Percentiles rank a stretch among this genome's conserved stretches.
Evolutionary conservation across 37 sponge, comb jelly and placozoan species (phyloP).

Genomic region (Lycopodina hypogea): DNA sequence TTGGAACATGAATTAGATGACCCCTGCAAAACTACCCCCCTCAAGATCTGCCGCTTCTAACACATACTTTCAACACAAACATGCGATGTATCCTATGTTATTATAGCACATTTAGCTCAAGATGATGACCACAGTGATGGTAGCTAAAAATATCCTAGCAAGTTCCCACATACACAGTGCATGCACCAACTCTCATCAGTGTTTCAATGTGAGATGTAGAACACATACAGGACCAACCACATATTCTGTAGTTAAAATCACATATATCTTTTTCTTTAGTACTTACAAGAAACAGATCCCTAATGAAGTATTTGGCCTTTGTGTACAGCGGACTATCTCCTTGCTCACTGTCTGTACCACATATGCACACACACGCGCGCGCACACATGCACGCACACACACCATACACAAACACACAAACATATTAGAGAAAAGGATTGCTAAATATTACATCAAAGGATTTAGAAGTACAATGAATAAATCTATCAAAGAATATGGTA

Average conservation of each 20-base stretch:
- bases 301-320: slow-evolving; percentile 75
- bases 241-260: neutral
- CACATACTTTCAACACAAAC: too few relatives aligned
- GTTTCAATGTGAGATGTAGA: too few relatives aligned
- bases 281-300: slow-evolving; percentile 91
- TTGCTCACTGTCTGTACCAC: neutral
- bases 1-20: too few relatives aligned
- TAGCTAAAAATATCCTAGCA: neutral
- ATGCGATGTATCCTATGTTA: too few relatives aligned
- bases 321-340: slow-evolving; percentile 47
- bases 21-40: too few relatives aligned
- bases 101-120: too few relatives aligned
- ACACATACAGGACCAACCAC: neutral
- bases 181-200: too few relatives aligned
- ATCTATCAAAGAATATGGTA: neutral
- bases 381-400: neutral
- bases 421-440: neutral
- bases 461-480: neutral
- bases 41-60: too few relatives aligned
- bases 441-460: neutral
- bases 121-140: too few relatives aligned
- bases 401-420: neutral
- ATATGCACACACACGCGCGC: neutral
- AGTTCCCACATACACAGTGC: too few relatives aligned
- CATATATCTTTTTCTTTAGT: neutral